A percentile compares a stretch with the other conserved stretches of the same genome.
These are phyloP conservation scores for Linnaemya tessellans DNA, from an alignment of 2,888 invertebrate genomes.

Conservation along the genomic window DNA sequence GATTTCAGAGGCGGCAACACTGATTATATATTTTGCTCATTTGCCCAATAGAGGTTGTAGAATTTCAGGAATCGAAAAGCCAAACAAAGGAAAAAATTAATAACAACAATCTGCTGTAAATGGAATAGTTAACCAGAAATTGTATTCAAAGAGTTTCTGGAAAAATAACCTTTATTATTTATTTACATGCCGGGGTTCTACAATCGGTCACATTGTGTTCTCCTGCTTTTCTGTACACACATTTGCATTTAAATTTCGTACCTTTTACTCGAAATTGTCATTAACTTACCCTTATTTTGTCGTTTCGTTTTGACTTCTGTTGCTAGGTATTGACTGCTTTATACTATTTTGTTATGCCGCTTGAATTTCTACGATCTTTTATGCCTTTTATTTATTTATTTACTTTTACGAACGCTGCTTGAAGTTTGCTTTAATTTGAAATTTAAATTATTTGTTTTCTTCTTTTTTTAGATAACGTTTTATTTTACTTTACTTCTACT, in stretches of 20 bases:
- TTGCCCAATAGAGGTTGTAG: not conserved
- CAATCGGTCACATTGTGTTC: not conserved
- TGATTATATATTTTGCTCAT: not conserved
- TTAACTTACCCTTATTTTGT: conserved; percentile 57
- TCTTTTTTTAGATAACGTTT: conserved; percentile 9
- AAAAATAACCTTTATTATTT: not conserved
- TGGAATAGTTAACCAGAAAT: not conserved
- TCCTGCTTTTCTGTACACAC: not conserved
- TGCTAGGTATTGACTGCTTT: conserved; percentile 18
- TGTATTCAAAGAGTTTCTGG: not conserved
- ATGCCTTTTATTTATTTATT: conserved; percentile 1
- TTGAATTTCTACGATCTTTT: conserved; percentile 19
- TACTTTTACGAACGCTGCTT: conserved; percentile 2
- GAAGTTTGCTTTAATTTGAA: conserved; percentile 33
- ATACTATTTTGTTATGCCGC: not conserved
- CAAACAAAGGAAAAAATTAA: not conserved
- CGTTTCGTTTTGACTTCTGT: not conserved
- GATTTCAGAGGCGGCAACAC: conserved; percentile 6
- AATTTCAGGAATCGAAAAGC: not conserved
- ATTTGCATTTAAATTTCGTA: not conserved
- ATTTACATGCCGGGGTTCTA: not conserved
- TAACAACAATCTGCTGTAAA: not conserved
- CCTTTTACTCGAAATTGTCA: conserved; percentile 2
- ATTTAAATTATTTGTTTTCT: not conserved
- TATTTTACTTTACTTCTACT: conserved; percentile 29